These are phyloP conservation scores for Pterois miles DNA, from an alignment of 2,797 vertebrate species.

Conservation along the genomic window DNA sequence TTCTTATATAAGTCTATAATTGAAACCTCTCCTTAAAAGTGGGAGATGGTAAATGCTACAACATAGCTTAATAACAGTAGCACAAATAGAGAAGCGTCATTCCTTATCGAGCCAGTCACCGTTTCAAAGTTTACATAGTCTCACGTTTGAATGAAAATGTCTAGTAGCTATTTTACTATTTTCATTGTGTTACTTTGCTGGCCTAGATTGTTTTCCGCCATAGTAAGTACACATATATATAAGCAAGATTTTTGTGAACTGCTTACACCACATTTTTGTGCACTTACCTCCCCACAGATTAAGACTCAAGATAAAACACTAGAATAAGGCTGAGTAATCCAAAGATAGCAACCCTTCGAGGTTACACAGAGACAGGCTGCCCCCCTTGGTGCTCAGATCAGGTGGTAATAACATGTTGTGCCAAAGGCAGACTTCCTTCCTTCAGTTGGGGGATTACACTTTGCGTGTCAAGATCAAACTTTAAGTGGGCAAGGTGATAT, in stretches of 20 bases:
- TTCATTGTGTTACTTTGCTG: background rate
- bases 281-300: conserved; percentile 15
- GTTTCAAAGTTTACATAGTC: background rate
- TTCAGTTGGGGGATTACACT: conserved; percentile 24
- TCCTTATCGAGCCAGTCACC: background rate
- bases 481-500: conserved; percentile 40
- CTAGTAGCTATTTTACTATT: background rate
- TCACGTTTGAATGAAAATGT: background rate
- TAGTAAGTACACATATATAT: background rate
- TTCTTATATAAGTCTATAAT: no score
- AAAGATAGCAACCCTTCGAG: conserved; percentile 37
- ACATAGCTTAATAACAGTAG: background rate
- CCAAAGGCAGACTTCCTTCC: conserved; percentile 22
- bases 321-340: conserved; percentile 16
- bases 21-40: background rate
- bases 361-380: conserved; percentile 27
- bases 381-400: conserved; percentile 16
- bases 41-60: background rate
- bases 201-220: background rate
- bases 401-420: conserved; percentile 41
- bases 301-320: conserved; percentile 10
- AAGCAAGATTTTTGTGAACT: background rate
- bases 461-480: conserved; percentile 46
- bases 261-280: background rate
- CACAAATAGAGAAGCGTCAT: background rate